Percentiles rank a stretch among this genome's conserved stretches.
phyloP scores from a whole-genome alignment of 2,113 vertebrate genomes.

The Phalacrocorax aristotelis region DNA sequence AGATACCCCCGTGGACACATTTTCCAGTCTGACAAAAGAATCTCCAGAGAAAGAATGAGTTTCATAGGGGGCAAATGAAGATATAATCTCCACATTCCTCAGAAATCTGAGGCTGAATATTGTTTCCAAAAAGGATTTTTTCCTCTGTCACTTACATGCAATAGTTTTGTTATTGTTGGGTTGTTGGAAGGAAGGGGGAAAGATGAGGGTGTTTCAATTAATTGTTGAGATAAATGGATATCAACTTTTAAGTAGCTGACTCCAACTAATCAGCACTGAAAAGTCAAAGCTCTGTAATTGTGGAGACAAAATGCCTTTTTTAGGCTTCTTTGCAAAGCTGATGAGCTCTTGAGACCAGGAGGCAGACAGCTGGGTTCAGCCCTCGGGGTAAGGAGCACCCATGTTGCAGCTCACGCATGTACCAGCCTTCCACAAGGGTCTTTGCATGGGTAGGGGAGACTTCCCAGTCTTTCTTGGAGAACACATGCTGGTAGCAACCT shows the following conservation, averaged over 20 bases:
- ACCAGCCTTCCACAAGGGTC: neutral
- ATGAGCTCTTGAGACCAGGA: neutral
- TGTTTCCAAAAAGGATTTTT: constrained; percentile 47
- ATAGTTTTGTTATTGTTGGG: constrained; percentile 36
- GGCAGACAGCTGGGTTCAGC: neutral
- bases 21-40: neutral
- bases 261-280: neutral
- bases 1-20: neutral
- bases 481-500: neutral
- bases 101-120: constrained; percentile 14
- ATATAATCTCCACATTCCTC: constrained; percentile 8
- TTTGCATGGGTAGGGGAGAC: neutral
- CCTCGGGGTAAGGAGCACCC: neutral
- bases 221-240: neutral
- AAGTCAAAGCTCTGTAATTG: neutral
- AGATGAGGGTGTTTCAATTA: constrained; percentile 20
- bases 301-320: neutral
- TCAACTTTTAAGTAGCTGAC: neutral
- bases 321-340: neutral
- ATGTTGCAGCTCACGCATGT: rapidly evolving
- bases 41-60: neutral
- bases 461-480: too few relatives aligned
- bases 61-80: neutral
- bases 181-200: constrained; percentile 14
- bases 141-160: neutral